Base-by-base conservation (phyloP, 2,888 invertebrate genomes). In the Yponomeuta sedellus region DNA sequence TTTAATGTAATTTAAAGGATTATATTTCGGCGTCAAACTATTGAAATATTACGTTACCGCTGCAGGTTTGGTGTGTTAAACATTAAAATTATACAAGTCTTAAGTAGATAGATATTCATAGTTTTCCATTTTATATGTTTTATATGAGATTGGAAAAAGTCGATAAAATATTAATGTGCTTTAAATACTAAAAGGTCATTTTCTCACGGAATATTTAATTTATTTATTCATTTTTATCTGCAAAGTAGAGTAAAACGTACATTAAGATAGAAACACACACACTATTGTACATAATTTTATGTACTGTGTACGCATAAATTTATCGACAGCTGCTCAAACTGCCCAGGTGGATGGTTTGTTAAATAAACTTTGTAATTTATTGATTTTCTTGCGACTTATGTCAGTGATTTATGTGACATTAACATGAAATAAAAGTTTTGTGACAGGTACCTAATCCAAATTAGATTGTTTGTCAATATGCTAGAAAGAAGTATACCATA, bases 101-200 rank as follows among this genome's bases (percentile, higher is more conserved):
- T 52, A 16, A 12, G 3, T 3, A 12, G 16, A 52, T 16, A 52
- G 16, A 52, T 52, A 52, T 52, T 52, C 44, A 52, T 52, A 52
- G 44, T 52, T 52, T 52, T 52, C 44, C 16, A 52, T 52, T 52
- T 52, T 52, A 52, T 52, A 52, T 52, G 44, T 52, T 52, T 16
- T 4, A 16, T 16, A 52, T 16, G 1, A 5, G 16, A 52, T 16
- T 52, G 44, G 44, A 52, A 52, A 44, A 52, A 52, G 44, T 52
- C 16, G 1, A 52, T 52, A 52, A 52, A 52, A 52, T 52, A 52
- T 52, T 52, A 52, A 52, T 52, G 44, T 52, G 44, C 44, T 16
- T n/a, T 52, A 52, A 52, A 52, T 52, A 16, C 16, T 12, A 5
- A 52, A 52, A 52, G 44, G 44, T 52, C 16, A 52, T 52, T 52